Evolutionary conservation across 2,888 invertebrate genomes (phyloP), one percentile per base, ranked within the genome.

Genomic region (Phlogophora meticulosa): DNA sequence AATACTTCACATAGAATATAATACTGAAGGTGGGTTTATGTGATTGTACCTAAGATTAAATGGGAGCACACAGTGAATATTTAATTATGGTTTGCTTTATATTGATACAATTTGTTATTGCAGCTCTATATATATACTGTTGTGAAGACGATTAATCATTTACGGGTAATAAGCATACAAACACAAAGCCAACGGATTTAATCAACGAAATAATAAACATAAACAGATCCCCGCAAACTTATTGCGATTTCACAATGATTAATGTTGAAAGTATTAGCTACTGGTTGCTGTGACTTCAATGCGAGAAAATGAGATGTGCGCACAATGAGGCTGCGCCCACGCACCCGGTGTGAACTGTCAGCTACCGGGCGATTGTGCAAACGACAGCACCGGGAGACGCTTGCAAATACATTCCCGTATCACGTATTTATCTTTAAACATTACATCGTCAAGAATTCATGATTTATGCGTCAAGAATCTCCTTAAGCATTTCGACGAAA

Each of bases 241-340:
- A 72, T 76, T 70, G 52, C 61, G 52, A 70, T 72, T 74, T 65
- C 71, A 72, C 58, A 87, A 89, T 92, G 91, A 94, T 91, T 90
- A 91, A 93, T 92, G 89, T 87, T 84, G 85, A 87, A 83, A 82
- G 83, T 81, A 82, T 84, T 83, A 81, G 91, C 91, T 93, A 91
- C 92, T 89, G 91, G 89, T 89, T 87, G 84, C 80, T 84, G 84
- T 85, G 84, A 85, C 76, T 89, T 91, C 87, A 93, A 92, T 91
- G 87, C 87, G 85, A 91, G 92, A 90, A 91, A 92, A 93, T 93
- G 92, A 93, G 93, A 90, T 91, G 91, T 81, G 88, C 85, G 67
- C 83, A 94, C 92, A 94, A 94, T 92, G 88, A 87, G 80, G 72
- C 81, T 85, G 84, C 92, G 90, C 90, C 92, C 91, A 91, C 93